Evolutionary conservation across 2,797 vertebrate species (phyloP), one percentile per base, ranked within the genome.

Genomic region (Miichthys miiuy): DNA sequence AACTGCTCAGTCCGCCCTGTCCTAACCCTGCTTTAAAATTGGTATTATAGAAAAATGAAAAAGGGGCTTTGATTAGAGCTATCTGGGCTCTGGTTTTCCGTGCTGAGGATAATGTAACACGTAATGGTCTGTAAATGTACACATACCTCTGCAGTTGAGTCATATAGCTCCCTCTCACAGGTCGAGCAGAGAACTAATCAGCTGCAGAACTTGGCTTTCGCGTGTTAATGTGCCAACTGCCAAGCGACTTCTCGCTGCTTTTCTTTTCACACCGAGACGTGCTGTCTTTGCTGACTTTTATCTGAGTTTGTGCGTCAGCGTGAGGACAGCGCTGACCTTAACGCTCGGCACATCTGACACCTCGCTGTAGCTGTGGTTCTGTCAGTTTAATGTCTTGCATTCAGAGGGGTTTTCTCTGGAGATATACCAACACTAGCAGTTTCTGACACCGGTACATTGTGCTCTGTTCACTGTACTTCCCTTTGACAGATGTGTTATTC

Each of bases 141-240:
- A 91, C 93, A 94, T 94, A 84, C 91, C 86, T 92, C 74, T 85
- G 73, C 21, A 34, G 73, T 91, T 89, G 83, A 92, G 90, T 95
- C 93, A 94, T 88, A 10, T 75, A 68, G 38, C 60, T 75, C 70
- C 73, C 81, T 52, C 75, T 77, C 77, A 30, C 87, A 87, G 85
- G 70, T 84, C 75, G 66, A 84, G 82, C 58, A 71, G 66, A 79
- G 85, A 58, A 27, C 84, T 92, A 88, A 92, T 91, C 89, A 81
- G 87, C 85, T 82, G 75, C 86, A 92, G 90, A 88, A 78, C 77
- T 71, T n/a, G 17, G 58, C 74, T 76, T 77, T 79, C 82, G 68
- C 80, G 78, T 68, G 87, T 65, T 90, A 88, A 92, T 87, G 85
- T 89, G 86, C 87, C 85, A 89, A 86, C 65, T 77, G 81, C 81